Evolutionary conservation across 2,797 vertebrate genomes (phyloP), one percentile per base, ranked within the genome.

Genomic region (Sebastes iracundus): DNA sequence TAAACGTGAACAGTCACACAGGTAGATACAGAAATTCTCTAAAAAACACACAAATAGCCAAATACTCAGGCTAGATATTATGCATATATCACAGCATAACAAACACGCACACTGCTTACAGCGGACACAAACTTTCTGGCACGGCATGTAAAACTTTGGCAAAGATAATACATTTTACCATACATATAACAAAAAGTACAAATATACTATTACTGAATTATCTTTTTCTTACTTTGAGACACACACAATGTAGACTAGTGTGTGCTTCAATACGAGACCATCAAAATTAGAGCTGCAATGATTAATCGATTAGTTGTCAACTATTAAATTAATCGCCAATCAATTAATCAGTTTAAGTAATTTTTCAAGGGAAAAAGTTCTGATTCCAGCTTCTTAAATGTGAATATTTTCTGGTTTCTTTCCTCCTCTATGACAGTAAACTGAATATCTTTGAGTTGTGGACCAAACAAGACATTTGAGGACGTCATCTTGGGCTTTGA

Each of bases 81-180:
- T 52, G 53, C 32, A 86, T 42, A 66, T 30, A 42, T 62, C 32
- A 64, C 1, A 70, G 14, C 4, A 67, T n/a, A 65, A 64, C 32
- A 88, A 77, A 71, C 64, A 74, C 72, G 52, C 46, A 79, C 23
- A 79, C 27, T 22, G 49, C 46, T 74, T 35, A 80, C 4, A 25
- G 32, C 5, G 22, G 63, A 79, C 28, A 80, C 52, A 68, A 77
- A 76, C 8, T 1, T n/a, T 53, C 52, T 18, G 7, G 11, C 38
- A 77, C 16, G 63, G 20, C 55, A 72, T 64, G 18, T 52, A 25
- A 76, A 87, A 84, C 67, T 70, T 63, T 85, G 77, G 78, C 76
- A 85, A 78, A 78, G 69, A 80, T 14, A 59, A 75, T 20, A 83
- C 32, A 75, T 38, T 33, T 14, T 28, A 56, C 4, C 49, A 60